Base-by-base conservation (phyloP, 2,113 vertebrate species). In the Pterocles orientalis region DNA sequence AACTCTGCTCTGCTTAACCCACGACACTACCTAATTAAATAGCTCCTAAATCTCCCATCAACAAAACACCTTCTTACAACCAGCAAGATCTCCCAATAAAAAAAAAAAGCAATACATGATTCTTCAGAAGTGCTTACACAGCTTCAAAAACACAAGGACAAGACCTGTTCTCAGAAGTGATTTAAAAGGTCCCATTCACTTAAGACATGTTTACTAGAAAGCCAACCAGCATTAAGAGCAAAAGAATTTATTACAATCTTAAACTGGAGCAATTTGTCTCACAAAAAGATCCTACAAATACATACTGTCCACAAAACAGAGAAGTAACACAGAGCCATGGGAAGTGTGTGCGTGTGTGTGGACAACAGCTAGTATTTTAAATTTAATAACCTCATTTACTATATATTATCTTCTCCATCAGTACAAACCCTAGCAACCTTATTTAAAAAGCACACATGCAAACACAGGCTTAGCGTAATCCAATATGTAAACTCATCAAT, bases 341-440 rank as follows among this genome's bases (percentile, higher is more conserved):
- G 53, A 80, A 83, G 4, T 12, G 1, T 12, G 6, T 28, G n/a
- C 1, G 9, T 16, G 41, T 5, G 6, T 3, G 14, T 1, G 5
- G 12, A 3, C 28, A 25, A 36, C 28, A 91, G 39, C 31, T 33
- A 57, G 7, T 47, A 56, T 64, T 86, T 68, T 39, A 25, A 51
- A 77, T 51, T 72, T 72, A 82, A 12, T 36, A 57, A n/a, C 33
- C 39, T 77, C 8, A 64, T 29, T 77, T 80, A 31, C 26, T 64
- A 10, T 20, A 14, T 9, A 51, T 13, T 45, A 34, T 29, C 20
- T 53, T 86, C 31, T 79, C 54, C 47, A 80, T 17, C 58, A 71
- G 20, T 6, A 76, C 53, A 69, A 91, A 65, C 14, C 19, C 24
- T n/a, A 83, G 18, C 45, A 69, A 83, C 18, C 9, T 66, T 65